Evolutionary conservation across 2,888 invertebrate species (phyloP).

Genomic region (Drosophila pseudotalamancana): DNA sequence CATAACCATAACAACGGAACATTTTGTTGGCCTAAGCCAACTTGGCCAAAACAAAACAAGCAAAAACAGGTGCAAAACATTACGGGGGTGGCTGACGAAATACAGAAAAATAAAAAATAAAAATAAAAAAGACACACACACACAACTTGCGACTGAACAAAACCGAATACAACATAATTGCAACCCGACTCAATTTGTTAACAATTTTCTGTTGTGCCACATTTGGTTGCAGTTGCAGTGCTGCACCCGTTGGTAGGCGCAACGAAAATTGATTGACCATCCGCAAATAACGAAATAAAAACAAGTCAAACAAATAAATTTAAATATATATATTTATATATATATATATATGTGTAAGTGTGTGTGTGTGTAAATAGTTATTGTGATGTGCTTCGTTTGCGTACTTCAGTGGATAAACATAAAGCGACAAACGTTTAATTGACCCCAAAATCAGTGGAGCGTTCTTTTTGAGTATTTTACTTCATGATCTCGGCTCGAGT

Average conservation of each 20-base stretch:
- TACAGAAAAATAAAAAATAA: constrained; percentile 12
- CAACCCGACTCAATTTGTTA: constrained; percentile 39
- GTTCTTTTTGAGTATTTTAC: constrained; percentile 35
- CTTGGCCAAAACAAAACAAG: constrained; percentile 72
- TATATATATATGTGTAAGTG: too few species aligned
- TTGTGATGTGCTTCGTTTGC: constrained; percentile 25
- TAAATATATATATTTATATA: constrained; percentile 15
- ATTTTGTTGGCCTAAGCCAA: constrained; percentile 43
- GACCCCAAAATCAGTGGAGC: constrained; percentile 76
- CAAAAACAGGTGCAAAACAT: constrained; percentile 71
- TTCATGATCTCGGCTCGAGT: constrained; percentile 3
- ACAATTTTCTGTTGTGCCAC: constrained; percentile 39
- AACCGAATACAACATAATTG: constrained; percentile 71
- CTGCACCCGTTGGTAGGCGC: constrained; percentile 59
- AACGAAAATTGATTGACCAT: constrained; percentile 55
- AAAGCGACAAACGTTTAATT: constrained; percentile 71
- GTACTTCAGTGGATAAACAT: constrained; percentile 59
- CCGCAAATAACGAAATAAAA: constrained; percentile 12
- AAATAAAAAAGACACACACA: constrained; percentile 4
- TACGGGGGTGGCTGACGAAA: constrained; percentile 54
- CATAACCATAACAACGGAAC: constrained; percentile 72
- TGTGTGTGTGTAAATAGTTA: constrained; percentile 11
- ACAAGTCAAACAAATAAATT: constrained; percentile 6
- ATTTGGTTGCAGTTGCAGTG: constrained; percentile 28
- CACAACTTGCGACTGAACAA: not conserved